phyloP scores from a whole-genome alignment of 2,888 invertebrate species.

The Podotricha telesiphe region DNA sequence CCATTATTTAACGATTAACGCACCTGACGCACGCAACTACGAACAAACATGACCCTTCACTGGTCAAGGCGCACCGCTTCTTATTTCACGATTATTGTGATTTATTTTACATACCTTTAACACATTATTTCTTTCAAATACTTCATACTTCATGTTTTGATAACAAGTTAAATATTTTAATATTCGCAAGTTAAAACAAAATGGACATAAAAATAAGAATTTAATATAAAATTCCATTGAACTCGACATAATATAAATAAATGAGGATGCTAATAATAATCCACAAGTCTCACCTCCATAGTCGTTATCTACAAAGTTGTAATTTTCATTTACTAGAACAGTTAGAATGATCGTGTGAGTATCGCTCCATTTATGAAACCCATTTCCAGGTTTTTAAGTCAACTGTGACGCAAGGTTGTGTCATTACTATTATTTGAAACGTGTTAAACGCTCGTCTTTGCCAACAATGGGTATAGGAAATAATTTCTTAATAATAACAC shows the following conservation, averaged over 20 bases:
- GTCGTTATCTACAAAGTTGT: not conserved
- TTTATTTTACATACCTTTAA: slow-evolving; percentile 8
- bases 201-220: not conserved
- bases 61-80: slow-evolving; percentile 61
- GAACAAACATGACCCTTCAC: slow-evolving; percentile 62
- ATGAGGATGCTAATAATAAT: not conserved
- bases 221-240: slow-evolving; percentile 4
- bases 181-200: not conserved
- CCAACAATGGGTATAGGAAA: slow-evolving; percentile 52
- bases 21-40: slow-evolving; percentile 47
- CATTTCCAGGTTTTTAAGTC: slow-evolving; percentile 37
- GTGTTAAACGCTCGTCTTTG: slow-evolving; percentile 36
- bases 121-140: slow-evolving; percentile 10
- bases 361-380: slow-evolving; percentile 18
- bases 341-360: not conserved
- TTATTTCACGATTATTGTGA: slow-evolving; percentile 33
- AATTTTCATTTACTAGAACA: not conserved
- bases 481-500: slow-evolving; percentile 48
- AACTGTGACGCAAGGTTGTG: slow-evolving; percentile 31
- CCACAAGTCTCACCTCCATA: not conserved
- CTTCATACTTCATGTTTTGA: not conserved
- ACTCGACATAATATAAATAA: slow-evolving; percentile 6
- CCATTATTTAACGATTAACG: slow-evolving; percentile 42
- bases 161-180: not conserved
- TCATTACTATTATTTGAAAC: slow-evolving; percentile 23